These are phyloP conservation scores for Argentina silus DNA, from an alignment of 2,797 vertebrate genomes.

Conservation along the genomic window DNA sequence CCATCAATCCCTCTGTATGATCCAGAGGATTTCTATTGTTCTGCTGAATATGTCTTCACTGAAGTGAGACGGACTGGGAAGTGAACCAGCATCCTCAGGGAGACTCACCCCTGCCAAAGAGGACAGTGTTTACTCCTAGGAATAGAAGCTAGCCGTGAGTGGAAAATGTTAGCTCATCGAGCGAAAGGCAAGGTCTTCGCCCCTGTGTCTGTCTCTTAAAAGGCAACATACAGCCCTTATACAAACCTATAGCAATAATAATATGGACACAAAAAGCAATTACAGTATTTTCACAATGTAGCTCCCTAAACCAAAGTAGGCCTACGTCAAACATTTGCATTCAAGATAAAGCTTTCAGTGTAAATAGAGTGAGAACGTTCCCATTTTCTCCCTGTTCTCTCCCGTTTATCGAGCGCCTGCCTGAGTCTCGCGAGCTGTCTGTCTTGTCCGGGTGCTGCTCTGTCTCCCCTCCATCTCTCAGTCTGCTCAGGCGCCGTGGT, in stretches of 20 bases:
- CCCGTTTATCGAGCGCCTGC: background rate
- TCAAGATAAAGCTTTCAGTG: too few species aligned
- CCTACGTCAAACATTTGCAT: too few species aligned
- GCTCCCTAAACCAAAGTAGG: too few species aligned
- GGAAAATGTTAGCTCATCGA: background rate
- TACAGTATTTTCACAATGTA: too few species aligned
- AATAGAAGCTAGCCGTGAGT: background rate
- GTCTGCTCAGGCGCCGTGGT: background rate
- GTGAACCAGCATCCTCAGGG: background rate
- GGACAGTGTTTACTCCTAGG: background rate
- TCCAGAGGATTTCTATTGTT: slow-evolving; percentile 67
- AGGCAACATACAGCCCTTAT: background rate
- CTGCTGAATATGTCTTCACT: slow-evolving; percentile 50
- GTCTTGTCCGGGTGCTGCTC: background rate
- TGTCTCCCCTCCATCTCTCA: background rate
- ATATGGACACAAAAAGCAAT: too few species aligned
- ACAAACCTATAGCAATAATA: too few species aligned
- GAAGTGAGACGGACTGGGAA: slow-evolving; percentile 39
- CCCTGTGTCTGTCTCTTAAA: background rate
- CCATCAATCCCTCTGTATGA: slow-evolving; percentile 61
- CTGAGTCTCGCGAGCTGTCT: background rate
- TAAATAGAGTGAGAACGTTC: background rate
- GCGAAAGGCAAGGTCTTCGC: too few species aligned
- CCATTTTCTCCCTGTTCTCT: background rate
- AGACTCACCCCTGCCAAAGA: background rate